Conservation (phyloP, 2,888 invertebrate genomes). For the Timema podura region DNA sequence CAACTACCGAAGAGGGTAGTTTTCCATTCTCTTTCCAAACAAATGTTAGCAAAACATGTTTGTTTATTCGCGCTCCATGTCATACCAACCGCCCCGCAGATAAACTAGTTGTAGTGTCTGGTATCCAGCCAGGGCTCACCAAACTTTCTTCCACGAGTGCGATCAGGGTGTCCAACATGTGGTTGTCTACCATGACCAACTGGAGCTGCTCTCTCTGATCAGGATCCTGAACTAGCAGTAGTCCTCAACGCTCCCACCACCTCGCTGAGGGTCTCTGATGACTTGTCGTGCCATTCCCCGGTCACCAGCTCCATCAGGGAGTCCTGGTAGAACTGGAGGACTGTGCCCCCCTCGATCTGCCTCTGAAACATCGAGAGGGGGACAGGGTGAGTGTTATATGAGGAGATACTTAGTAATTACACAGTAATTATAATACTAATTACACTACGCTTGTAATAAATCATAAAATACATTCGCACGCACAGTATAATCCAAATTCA, state of each 20-base stretch:
- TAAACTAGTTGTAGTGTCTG: too few relatives aligned
- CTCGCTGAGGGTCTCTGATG: conserved; percentile 21
- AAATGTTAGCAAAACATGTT: too few relatives aligned
- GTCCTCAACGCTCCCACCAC: conserved; percentile 23
- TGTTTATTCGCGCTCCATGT: too few relatives aligned
- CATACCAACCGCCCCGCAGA: too few relatives aligned
- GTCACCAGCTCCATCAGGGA: conserved; percentile 26
- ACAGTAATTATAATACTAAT: neutral
- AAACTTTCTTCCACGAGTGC: conserved; percentile 42
- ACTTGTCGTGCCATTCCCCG: conserved; percentile 22
- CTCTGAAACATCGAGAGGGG: conserved; percentile 43
- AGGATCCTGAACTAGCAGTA: conserved; percentile 19
- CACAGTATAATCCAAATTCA: too few relatives aligned
- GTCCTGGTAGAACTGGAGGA: conserved; percentile 40
- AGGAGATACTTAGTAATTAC: neutral
- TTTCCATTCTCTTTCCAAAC: too few relatives aligned
- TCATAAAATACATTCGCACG: too few relatives aligned
- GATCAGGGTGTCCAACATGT: conserved; percentile 44
- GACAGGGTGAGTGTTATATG: neutral
- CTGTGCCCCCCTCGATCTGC: conserved; percentile 53
- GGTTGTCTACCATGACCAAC: conserved; percentile 44
- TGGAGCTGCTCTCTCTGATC: conserved; percentile 36
- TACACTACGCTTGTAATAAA: neutral
- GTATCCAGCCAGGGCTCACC: conserved; percentile 34
- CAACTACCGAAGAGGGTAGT: too few relatives aligned